Conservation (phyloP, 2,888 invertebrate genomes). For the Hofmannophila pseudospretella region DNA sequence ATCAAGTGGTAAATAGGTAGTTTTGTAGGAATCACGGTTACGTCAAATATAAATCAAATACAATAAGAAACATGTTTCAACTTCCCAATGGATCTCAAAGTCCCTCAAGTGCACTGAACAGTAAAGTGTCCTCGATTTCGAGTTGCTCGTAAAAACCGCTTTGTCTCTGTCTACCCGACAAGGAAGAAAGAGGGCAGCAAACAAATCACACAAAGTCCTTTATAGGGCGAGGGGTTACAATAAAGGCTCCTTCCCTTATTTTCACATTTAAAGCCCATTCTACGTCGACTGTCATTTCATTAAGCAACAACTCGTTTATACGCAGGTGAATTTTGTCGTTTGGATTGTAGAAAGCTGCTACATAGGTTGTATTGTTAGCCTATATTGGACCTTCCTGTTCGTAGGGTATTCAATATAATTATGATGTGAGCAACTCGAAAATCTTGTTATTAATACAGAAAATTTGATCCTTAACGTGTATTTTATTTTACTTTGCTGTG, state of each 20-base stretch:
- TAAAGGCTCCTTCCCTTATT: slow-evolving; percentile 17
- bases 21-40: not conserved
- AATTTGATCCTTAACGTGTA: too few species aligned
- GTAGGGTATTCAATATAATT: too few species aligned
- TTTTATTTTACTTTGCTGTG: too few species aligned
- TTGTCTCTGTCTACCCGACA: slow-evolving; percentile 26
- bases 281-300: slow-evolving; percentile 10
- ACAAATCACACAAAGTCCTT: slow-evolving; percentile 25
- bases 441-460: too few species aligned
- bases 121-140: slow-evolving; percentile 49
- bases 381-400: too few species aligned
- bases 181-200: slow-evolving; percentile 25
- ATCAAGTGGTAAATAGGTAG: too few species aligned
- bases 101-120: slow-evolving; percentile 46
- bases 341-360: too few species aligned
- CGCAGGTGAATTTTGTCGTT: slow-evolving; percentile 5
- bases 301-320: slow-evolving; percentile 5
- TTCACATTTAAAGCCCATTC: slow-evolving; percentile 14
- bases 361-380: too few species aligned
- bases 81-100: slow-evolving; percentile 28
- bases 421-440: too few species aligned
- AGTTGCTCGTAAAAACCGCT: slow-evolving; percentile 40
- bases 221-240: slow-evolving; percentile 14
- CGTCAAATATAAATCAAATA: slow-evolving; percentile 23
- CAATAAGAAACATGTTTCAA: slow-evolving; percentile 23